phyloP scores from a whole-genome alignment of 2,888 invertebrate genomes.

The Lasioglossum malachurum region DNA sequence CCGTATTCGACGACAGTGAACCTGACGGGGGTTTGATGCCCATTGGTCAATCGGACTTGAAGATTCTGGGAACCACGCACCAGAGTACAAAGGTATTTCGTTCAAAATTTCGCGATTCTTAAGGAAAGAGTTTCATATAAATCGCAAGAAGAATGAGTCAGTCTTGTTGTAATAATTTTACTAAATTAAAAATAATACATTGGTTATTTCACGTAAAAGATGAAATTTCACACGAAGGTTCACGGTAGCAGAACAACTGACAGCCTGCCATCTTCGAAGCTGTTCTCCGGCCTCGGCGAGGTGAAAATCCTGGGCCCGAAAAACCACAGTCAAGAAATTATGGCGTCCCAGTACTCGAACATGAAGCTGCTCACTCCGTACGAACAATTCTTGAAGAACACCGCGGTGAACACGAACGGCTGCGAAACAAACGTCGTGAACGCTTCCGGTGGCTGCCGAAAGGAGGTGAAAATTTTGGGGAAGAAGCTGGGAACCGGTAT shows the following conservation, averaged over 20 bases:
- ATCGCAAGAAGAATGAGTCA: too few species aligned
- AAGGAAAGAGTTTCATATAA: too few species aligned
- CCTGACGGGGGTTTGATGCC: conserved; percentile 59
- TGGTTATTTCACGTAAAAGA: background rate
- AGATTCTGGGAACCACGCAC: conserved; percentile 60
- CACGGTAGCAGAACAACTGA: conserved; percentile 34
- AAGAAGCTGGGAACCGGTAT: conserved; percentile 76
- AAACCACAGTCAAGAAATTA: conserved; percentile 56
- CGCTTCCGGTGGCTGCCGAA: conserved; percentile 64
- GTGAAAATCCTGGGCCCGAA: conserved; percentile 76
- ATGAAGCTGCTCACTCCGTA: conserved; percentile 77
- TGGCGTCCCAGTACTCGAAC: conserved; percentile 77
- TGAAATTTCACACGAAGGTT: conserved; percentile 32
- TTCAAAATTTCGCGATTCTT: background rate
- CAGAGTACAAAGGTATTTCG: conserved; percentile 58
- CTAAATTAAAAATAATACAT: too few species aligned
- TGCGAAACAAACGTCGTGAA: conserved; percentile 46
- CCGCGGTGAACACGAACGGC: conserved; percentile 58
- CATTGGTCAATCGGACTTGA: conserved; percentile 70
- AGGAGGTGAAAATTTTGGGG: conserved; percentile 79
- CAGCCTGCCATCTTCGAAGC: conserved; percentile 45
- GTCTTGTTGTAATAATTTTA: too few species aligned
- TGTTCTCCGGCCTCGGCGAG: conserved; percentile 61
- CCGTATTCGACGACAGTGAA: conserved; percentile 72
- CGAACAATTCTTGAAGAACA: conserved; percentile 76